phyloP scores from a whole-genome alignment of 1,140 invertebrate genomes.

The Philopotamus ludificatus region DNA sequence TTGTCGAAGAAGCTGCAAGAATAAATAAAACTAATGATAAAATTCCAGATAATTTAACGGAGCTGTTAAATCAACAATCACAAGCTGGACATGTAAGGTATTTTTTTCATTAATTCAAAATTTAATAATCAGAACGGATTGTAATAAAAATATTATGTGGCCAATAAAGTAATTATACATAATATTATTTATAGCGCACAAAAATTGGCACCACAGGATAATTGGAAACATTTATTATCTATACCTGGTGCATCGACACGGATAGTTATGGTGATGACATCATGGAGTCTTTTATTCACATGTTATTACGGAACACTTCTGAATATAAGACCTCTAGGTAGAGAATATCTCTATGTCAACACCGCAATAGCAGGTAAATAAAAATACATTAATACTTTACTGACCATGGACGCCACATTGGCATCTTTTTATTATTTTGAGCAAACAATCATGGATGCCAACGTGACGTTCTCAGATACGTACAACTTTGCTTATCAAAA shows the following conservation, averaged over 20 bases:
- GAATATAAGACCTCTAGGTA: conserved; percentile 51
- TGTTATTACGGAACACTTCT: conserved; percentile 51
- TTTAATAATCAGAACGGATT: not conserved
- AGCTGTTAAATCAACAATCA: conserved; percentile 48
- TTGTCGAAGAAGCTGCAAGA: conserved; percentile 45
- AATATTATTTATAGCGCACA: conserved; percentile 17
- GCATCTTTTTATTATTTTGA: too few relatives aligned
- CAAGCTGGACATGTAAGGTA: conserved; percentile 12
- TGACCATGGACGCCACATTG: too few relatives aligned
- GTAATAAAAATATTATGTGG: not conserved
- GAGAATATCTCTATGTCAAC: conserved; percentile 48
- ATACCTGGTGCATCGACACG: conserved; percentile 45
- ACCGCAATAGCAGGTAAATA: conserved; percentile 49
- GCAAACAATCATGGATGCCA: too few relatives aligned
- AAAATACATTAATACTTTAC: conserved; percentile 40
- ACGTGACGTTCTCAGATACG: too few relatives aligned
- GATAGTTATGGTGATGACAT: conserved; percentile 45
- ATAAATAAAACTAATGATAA: conserved; percentile 47
- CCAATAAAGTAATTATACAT: not conserved
- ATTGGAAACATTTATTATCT: conserved; percentile 48
- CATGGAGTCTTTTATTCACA: conserved; percentile 50
- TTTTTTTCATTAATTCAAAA: not conserved
- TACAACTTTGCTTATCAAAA: too few relatives aligned
- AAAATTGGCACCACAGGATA: conserved; percentile 43
- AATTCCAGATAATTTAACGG: conserved; percentile 47